Percentiles rank a stretch among this genome's conserved stretches.
phyloP scores from a whole-genome alignment of 2,113 vertebrate genomes.

The Ceyx margarethae region DNA sequence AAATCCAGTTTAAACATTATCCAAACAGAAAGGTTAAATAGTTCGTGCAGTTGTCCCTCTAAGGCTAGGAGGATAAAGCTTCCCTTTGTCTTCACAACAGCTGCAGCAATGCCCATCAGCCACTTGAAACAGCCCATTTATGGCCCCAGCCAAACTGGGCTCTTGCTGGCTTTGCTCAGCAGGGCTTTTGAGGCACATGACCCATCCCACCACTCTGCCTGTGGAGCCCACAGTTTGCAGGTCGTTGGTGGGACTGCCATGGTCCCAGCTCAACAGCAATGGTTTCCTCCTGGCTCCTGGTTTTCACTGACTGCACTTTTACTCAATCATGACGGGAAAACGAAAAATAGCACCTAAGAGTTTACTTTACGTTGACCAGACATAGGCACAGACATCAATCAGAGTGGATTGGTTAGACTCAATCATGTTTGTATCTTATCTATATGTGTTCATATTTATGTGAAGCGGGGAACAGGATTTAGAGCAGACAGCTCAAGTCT shows the following conservation, averaged over 20 bases:
- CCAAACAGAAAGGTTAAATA: constrained; percentile 43
- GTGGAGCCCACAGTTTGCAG: rapidly evolving
- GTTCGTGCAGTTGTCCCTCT: not conserved
- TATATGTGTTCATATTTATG: not conserved
- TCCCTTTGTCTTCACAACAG: constrained; percentile 17
- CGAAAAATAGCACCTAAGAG: not conserved
- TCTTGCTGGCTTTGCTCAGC: not conserved
- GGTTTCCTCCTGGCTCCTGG: not conserved
- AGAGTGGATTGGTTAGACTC: not conserved
- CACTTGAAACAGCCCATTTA: not conserved
- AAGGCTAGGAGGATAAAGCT: constrained; percentile 7
- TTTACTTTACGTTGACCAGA: not conserved
- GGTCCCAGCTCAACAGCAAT: not conserved
- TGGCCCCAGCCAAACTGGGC: not conserved
- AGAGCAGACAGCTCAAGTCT: not conserved
- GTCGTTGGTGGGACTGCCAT: rapidly evolving
- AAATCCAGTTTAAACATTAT: not conserved
- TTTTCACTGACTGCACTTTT: not conserved
- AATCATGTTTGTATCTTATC: not conserved
- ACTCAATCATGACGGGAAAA: not conserved
- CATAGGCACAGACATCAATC: not conserved
- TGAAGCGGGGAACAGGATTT: rapidly evolving
- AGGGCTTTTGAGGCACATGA: not conserved
- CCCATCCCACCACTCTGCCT: not conserved
- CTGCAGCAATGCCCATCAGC: not conserved